Evolutionary conservation across 2,888 invertebrate species (phyloP), one percentile per base, ranked within the genome.

Genomic region (Ashinkailepas kermadecensis): DNA sequence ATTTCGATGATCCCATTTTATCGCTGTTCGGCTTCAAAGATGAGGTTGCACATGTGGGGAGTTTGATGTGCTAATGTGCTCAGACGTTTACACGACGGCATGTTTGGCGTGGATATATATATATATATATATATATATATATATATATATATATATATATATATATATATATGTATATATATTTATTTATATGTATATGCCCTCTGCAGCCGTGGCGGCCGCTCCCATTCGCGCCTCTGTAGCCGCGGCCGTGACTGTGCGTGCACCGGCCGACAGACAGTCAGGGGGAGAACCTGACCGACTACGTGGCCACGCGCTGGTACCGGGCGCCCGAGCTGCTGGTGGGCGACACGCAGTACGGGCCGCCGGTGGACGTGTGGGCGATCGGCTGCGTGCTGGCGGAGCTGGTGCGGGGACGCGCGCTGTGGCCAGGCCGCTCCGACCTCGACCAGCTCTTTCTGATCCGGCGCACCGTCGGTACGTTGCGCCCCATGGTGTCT

Each of bases 301-400:
- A 99, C 89, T 99, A 99, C 88, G 99, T 99, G 84, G 99, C 99
- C 78, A 99, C 99, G 65, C 91, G 99, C 81, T 99, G 99, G 99
- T 99, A 99, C 89, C 91, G 99, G 83, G 95, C 97, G 10, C 99
- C 99, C 0, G 99, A 99, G 88, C 90, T 99, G 56, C 90, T 99
- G 80, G 99, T 99, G 0, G 99, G 99, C 0, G 99, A 99, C 88
- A 97, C 97, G 21, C 88, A 89, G 84, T 90, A 90, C 85, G 90
- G 90, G 0, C 88, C 90, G 7, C 82, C 84, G 18, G 97, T 99
- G 0, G 99, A 99, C 88, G 95, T 99, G 9, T 99, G 99, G 99
- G 99, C 99, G 81, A 95, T 99, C 85, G 99, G 92, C 91, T 87
- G 85, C 74, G 85, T 84, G 9, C 82, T 85, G 82, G 86, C 86